Base-by-base conservation (phyloP, 1,140 invertebrate species). In the Gerris buenoi region DNA sequence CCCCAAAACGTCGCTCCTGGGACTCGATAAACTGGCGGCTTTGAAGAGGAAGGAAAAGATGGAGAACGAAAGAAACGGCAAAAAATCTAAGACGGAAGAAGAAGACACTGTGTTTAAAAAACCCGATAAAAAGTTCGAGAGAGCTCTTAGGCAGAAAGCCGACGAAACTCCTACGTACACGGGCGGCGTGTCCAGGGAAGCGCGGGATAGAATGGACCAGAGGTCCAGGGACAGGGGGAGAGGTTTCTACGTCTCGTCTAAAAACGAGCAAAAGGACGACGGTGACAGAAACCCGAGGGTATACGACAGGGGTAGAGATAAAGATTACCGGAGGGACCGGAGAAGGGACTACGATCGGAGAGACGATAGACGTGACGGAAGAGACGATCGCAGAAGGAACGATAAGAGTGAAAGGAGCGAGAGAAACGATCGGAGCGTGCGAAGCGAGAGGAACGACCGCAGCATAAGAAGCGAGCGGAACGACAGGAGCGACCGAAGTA, bases 101-200 rank as follows among this genome's bases (percentile, higher is more conserved):
- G 70, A 70, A 56, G 64, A 70, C 59, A 27, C 77, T 74, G 63
- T 75, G 72, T 61, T 75, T 72, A 2, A 75, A 74, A 13, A 75
- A 76, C 60, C 73, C 68, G 18, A 77, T 66, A 61, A 68, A 69
- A 0, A 74, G 74, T 2, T 15, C 2, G 65, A 66, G 22, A 66
- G 65, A 25, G 66, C 33, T 63, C 70, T 56, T 65, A 81, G 90
- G 70, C 85, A 89, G 67, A 79, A 86, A 10, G 82, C 86, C 72
- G 86, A 89, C 72, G 95, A 97, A 79, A 97, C 94, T 5, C 95
- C 95, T 0, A 91, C 93, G 0, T 85, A 97, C 74, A 95, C 93
- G 2, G 93, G 93, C 46, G 93, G 94, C 26, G 87, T 97, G 1
- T 90, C 88, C 56, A 83, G 84, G 65, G 86, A 89, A 75, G 91